Conservation (phyloP, 2,113 vertebrate species). For the Passer montanus region DNA sequence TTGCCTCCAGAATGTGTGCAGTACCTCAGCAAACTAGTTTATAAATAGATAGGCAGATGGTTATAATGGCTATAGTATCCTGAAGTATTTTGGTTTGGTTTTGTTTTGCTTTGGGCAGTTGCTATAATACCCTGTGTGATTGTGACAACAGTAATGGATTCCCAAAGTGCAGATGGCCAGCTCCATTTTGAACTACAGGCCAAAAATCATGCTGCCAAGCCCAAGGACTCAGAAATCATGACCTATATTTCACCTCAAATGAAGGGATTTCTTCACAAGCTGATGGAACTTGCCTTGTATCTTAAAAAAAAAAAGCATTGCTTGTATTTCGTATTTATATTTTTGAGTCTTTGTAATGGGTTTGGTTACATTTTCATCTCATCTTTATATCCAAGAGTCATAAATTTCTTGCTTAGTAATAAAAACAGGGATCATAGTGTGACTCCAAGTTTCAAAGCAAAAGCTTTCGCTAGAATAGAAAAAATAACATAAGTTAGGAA, state of each 20-base stretch:
- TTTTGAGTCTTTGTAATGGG: not conserved
- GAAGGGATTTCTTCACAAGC: not conserved
- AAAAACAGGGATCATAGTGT: not conserved
- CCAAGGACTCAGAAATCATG: not conserved
- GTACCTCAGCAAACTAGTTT: not conserved
- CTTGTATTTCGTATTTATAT: not conserved
- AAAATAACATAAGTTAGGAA: not conserved
- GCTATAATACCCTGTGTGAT: not conserved
- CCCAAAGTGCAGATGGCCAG: not conserved
- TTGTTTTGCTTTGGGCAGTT: conserved; percentile 27
- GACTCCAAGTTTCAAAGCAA: not conserved
- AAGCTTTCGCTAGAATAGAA: not conserved
- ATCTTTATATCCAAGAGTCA: not conserved
- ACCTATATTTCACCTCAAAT: not conserved
- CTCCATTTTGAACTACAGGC: not conserved
- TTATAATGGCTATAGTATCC: not conserved
- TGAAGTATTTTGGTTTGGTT: not conserved
- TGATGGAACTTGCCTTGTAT: not conserved
- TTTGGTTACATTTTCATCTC: not conserved
- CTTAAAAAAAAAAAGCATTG: not conserved
- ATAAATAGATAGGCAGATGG: conserved; percentile 12
- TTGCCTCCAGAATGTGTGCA: not conserved
- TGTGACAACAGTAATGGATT: not conserved
- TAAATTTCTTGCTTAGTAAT: not conserved
- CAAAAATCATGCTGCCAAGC: not conserved